Evolutionary conservation across 2,797 vertebrate genomes (phyloP).

Genomic region (Chrysocyon brachyurus): DNA sequence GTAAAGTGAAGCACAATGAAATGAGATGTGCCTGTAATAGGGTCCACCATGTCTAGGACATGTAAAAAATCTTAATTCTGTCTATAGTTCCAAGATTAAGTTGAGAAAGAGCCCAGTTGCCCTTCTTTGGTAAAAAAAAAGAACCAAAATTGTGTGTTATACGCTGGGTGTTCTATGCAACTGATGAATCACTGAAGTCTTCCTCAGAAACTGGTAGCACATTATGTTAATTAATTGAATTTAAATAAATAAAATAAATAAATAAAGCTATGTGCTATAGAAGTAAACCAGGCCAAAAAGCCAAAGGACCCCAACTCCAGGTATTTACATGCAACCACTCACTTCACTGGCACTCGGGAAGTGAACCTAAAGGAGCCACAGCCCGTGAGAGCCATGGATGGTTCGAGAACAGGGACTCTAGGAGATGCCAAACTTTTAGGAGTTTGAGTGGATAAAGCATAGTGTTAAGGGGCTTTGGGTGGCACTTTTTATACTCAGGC

Average conservation of each 20-base stretch:
- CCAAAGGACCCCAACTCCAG: background rate
- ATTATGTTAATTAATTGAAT: background rate
- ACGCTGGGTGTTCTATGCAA: background rate
- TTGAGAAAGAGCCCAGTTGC: background rate
- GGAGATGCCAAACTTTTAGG: background rate
- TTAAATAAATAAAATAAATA: background rate
- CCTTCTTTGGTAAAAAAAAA: background rate
- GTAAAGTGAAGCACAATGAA: background rate
- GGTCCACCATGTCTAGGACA: background rate
- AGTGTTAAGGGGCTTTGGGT: background rate
- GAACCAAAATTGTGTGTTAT: background rate
- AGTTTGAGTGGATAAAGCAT: background rate
- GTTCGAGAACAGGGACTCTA: background rate
- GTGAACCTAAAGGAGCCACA: background rate
- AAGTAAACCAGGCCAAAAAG: background rate
- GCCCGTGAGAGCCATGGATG: background rate
- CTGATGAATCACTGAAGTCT: background rate
- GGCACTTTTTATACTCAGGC: background rate
- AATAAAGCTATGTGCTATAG: background rate
- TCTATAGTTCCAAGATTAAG: background rate
- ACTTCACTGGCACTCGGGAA: background rate
- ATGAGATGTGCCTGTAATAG: background rate
- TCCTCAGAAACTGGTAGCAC: background rate
- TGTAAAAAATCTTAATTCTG: background rate
- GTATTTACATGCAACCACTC: background rate